phyloP scores from a whole-genome alignment of 2,888 invertebrate species.

The Tribolium freemani region DNA sequence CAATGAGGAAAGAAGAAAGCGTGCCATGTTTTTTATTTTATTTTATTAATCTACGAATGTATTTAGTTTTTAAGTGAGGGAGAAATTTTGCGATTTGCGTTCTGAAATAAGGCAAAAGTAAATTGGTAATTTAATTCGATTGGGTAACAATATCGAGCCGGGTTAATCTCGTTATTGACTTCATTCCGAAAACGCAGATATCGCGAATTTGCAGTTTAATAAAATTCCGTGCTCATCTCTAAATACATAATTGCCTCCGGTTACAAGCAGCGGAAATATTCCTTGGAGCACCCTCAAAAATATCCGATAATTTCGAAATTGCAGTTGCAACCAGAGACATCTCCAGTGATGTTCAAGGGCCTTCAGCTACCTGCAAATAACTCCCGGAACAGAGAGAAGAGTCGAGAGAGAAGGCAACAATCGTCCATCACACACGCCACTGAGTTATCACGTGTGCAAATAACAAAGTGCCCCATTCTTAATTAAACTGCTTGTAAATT shows the following conservation, averaged over 20 bases:
- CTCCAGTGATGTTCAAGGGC: neutral
- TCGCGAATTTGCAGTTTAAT: slow-evolving; percentile 58
- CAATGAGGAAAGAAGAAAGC: neutral
- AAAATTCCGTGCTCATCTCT: slow-evolving; percentile 56
- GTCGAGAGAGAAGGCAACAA: neutral
- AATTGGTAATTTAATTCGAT: slow-evolving; percentile 13
- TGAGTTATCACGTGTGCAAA: slow-evolving; percentile 32
- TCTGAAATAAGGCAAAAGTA: slow-evolving; percentile 2
- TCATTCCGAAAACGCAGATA: slow-evolving; percentile 53
- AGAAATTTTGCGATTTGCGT: neutral
- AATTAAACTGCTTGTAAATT: slow-evolving; percentile 35
- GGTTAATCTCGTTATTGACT: slow-evolving; percentile 57
- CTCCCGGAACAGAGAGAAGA: neutral
- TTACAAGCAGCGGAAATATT: slow-evolving; percentile 47
- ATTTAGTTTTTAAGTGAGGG: neutral
- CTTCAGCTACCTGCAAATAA: neutral
- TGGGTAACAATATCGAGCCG: slow-evolving; percentile 1
- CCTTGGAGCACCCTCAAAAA: slow-evolving; percentile 35
- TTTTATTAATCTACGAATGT: no score
- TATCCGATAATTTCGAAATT: slow-evolving; percentile 44
- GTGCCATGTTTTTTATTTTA: no score
- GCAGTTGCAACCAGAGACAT: slow-evolving; percentile 8
- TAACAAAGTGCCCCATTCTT: slow-evolving; percentile 30
- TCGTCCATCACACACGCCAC: slow-evolving; percentile 30
- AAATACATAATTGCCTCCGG: slow-evolving; percentile 58